phyloP scores from a whole-genome alignment of 2,888 invertebrate genomes.

The Cyclophora albipunctata region DNA sequence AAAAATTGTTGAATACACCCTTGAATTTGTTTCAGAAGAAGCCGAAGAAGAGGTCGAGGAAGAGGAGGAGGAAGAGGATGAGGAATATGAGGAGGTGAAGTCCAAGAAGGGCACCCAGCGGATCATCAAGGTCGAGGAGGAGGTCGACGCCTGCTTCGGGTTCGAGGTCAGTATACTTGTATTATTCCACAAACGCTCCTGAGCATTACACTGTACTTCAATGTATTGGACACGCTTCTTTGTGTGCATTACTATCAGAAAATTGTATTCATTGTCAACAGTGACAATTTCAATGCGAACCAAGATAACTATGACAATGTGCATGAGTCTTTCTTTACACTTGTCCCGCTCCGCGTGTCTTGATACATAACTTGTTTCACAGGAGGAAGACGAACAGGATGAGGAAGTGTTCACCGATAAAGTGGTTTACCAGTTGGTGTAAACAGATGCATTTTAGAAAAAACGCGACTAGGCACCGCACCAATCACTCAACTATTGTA shows the following conservation, averaged over 20 bases:
- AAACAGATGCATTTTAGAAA: background rate
- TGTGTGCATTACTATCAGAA: too few relatives aligned
- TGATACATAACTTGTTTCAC: background rate
- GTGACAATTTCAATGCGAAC: too few relatives aligned
- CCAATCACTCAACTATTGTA: too few relatives aligned
- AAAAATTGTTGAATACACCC: too few relatives aligned
- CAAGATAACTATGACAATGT: too few relatives aligned
- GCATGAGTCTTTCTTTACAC: background rate
- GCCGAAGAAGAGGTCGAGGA: slow-evolving; percentile 51
- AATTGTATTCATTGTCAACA: too few relatives aligned
- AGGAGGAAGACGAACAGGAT: background rate
- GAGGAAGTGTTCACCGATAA: background rate
- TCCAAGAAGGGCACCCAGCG: slow-evolving; percentile 18
- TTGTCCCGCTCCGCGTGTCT: background rate
- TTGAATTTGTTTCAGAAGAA: slow-evolving; percentile 4
- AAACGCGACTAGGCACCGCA: too few relatives aligned
- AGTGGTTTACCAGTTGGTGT: background rate
- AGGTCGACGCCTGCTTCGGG: slow-evolving; percentile 88
- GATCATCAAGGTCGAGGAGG: slow-evolving; percentile 71
- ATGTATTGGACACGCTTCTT: too few relatives aligned
- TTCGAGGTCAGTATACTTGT: slow-evolving; percentile 81
- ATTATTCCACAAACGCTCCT: background rate
- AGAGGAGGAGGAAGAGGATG: slow-evolving; percentile 52
- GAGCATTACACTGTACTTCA: too few relatives aligned
- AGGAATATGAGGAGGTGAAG: slow-evolving; percentile 23